These are phyloP conservation scores for Carterocephalus palaemon DNA, from an alignment of 2,888 invertebrate genomes.

Conservation along the genomic window DNA sequence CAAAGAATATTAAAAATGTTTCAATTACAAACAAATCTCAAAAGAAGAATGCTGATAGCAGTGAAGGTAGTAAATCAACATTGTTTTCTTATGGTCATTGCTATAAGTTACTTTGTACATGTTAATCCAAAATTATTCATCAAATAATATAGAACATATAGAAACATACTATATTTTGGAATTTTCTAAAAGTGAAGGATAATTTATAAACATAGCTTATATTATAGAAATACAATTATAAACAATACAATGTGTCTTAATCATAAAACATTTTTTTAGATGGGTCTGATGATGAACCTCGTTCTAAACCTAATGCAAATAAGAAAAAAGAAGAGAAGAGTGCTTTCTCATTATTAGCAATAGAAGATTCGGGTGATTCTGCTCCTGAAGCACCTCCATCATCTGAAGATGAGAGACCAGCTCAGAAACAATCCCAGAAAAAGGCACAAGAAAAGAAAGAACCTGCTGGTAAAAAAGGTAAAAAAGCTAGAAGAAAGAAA, in stretches of 20 bases:
- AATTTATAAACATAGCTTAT: too few species aligned
- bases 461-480: constrained; percentile 82
- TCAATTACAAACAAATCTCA: constrained; percentile 76
- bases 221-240: too few species aligned
- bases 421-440: constrained; percentile 58
- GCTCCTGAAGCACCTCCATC: constrained; percentile 63
- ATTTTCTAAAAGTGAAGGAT: too few species aligned
- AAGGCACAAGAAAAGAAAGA: constrained; percentile 64
- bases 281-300: constrained; percentile 67
- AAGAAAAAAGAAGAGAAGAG: constrained; percentile 76
- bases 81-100: too few species aligned
- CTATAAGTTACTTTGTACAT: too few species aligned
- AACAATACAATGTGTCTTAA: not conserved
- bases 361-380: constrained; percentile 80
- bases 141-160: too few species aligned
- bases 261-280: constrained; percentile 40
- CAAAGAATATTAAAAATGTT: constrained; percentile 79
- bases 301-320: constrained; percentile 65
- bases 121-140: too few species aligned
- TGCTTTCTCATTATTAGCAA: constrained; percentile 83
- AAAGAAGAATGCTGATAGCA: constrained; percentile 64
- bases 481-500: constrained; percentile 85
- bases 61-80: constrained; percentile 47
- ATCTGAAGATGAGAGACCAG: constrained; percentile 67
- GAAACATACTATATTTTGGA: too few species aligned